A percentile compares a stretch with the other conserved stretches of the same genome.
These are phyloP conservation scores for Trichechus manatus DNA, from an alignment of 2,113 vertebrate species.

Conservation along the genomic window DNA sequence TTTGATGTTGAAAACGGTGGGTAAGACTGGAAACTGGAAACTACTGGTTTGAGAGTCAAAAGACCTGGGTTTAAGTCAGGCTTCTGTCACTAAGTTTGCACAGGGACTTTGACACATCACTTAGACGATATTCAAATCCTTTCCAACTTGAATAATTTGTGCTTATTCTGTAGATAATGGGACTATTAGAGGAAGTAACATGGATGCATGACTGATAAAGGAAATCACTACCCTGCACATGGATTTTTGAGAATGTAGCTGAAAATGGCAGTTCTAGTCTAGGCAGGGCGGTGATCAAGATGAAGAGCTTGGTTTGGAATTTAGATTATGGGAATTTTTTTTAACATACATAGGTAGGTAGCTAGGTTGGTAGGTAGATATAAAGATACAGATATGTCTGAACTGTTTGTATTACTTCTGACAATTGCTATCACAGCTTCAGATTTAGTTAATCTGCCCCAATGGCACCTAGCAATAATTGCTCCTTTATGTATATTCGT, in stretches of 20 bases:
- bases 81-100: neutral
- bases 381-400: neutral
- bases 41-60: neutral
- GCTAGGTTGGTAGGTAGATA: neutral
- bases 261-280: constrained; percentile 47
- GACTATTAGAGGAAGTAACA: neutral
- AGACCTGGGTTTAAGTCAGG: neutral
- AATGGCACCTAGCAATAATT: neutral
- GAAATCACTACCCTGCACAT: neutral
- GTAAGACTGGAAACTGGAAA: neutral
- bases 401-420: neutral
- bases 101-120: neutral
- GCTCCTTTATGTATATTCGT: neutral
- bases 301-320: constrained; percentile 42
- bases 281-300: neutral
- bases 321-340: neutral
- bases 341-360: too few species aligned
- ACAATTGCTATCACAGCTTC: neutral
- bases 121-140: neutral
- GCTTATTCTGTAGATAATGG: neutral
- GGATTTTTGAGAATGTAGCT: constrained; percentile 16
- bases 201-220: neutral
- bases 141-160: neutral
- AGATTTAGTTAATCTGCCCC: neutral
- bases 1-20: neutral